Percentiles rank a stretch among this genome's conserved stretches.
Evolutionary conservation across 2,888 invertebrate species (phyloP).

Genomic region (Chrysotoxum bicinctum): DNA sequence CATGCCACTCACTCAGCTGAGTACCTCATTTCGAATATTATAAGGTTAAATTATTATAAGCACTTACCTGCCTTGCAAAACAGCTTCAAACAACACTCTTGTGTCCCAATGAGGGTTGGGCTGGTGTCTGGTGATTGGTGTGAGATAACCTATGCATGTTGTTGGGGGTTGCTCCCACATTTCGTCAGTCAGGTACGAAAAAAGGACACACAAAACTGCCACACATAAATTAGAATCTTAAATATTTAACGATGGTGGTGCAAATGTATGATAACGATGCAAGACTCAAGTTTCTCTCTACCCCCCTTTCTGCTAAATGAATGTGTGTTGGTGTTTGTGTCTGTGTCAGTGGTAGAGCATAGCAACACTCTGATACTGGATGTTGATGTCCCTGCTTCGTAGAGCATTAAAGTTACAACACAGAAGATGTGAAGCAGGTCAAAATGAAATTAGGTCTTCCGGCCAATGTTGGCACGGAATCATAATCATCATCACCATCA

Average conservation of each 20-base stretch:
- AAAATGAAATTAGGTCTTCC: constrained; percentile 71
- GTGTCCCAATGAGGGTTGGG: not conserved
- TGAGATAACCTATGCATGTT: not conserved
- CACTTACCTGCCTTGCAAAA: constrained; percentile 72
- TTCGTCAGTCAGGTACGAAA: constrained; percentile 26
- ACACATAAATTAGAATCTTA: constrained; percentile 71
- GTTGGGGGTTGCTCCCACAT: not conserved
- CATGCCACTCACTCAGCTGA: constrained; percentile 47
- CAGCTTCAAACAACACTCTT: constrained; percentile 65
- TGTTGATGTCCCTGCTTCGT: not conserved
- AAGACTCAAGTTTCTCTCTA: constrained; percentile 48
- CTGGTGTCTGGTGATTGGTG: not conserved
- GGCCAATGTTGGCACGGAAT: constrained; percentile 69
- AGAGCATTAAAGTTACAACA: constrained; percentile 34
- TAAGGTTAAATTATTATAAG: constrained; percentile 72
- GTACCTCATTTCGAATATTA: constrained; percentile 70
- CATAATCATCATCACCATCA: constrained; percentile 60
- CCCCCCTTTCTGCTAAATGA: not conserved
- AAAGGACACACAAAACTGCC: constrained; percentile 58
- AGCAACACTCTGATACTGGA: not conserved
- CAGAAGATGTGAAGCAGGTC: constrained; percentile 58
- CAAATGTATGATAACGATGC: constrained; percentile 71
- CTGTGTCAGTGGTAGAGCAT: not conserved
- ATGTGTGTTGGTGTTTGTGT: not conserved
- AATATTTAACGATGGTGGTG: constrained; percentile 71